phyloP scores from a whole-genome alignment of 2,888 invertebrate genomes.

The Drosophila formosana region DNA sequence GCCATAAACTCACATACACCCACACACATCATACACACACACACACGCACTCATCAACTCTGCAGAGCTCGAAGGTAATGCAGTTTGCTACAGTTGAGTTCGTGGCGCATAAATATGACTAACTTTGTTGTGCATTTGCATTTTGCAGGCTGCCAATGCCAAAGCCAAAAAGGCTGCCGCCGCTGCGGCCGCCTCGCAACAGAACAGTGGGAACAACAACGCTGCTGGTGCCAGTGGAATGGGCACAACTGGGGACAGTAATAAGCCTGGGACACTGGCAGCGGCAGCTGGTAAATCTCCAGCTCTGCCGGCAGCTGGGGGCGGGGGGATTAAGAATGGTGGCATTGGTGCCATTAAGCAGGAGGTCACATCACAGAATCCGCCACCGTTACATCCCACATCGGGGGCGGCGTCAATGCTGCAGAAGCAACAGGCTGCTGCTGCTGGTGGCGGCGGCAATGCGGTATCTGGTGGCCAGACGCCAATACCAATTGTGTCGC shows the following conservation, averaged over 20 bases:
- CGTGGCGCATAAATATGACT: not conserved
- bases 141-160: slow-evolving; percentile 82
- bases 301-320: slow-evolving; percentile 37
- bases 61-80: slow-evolving; percentile 82
- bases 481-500: slow-evolving; percentile 84
- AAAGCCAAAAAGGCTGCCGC: slow-evolving; percentile 85
- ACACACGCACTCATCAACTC: slow-evolving; percentile 38
- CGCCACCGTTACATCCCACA: slow-evolving; percentile 81
- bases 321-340: slow-evolving; percentile 70
- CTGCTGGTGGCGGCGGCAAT: slow-evolving; percentile 38
- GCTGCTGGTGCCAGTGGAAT: slow-evolving; percentile 16
- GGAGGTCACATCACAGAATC: slow-evolving; percentile 77
- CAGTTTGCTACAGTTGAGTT: slow-evolving; percentile 6
- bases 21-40: slow-evolving; percentile 22
- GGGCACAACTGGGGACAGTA: slow-evolving; percentile 45
- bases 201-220: slow-evolving; percentile 44
- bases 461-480: slow-evolving; percentile 61
- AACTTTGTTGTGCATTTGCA: not conserved
- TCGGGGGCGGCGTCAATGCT: slow-evolving; percentile 61
- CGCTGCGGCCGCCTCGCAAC: slow-evolving; percentile 80
- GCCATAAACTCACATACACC: slow-evolving; percentile 22
- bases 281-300: slow-evolving; percentile 51
- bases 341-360: slow-evolving; percentile 71
- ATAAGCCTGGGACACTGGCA: slow-evolving; percentile 34
- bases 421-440: slow-evolving; percentile 74